Percentiles rank a stretch among this genome's conserved stretches.
Conservation (phyloP, 2,113 vertebrate genomes). For the Prolemur simus region DNA sequence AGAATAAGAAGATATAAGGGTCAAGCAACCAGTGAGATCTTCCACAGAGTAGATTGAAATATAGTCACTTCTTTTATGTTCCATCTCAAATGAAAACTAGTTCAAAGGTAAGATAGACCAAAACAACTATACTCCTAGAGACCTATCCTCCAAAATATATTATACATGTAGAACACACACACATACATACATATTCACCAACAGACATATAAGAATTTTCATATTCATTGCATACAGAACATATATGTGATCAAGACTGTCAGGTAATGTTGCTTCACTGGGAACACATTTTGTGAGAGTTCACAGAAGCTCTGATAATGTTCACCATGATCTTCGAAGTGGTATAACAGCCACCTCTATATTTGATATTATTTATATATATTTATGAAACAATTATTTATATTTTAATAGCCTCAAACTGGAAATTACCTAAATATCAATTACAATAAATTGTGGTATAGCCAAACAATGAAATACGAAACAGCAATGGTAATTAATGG, state of each 20-base stretch:
- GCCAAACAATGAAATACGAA: neutral
- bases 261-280: neutral
- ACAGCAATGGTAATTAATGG: neutral
- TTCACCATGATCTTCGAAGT: neutral
- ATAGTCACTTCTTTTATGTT: neutral
- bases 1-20: neutral
- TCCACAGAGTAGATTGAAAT: neutral
- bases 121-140: neutral
- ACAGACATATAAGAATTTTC: neutral
- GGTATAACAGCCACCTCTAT: neutral
- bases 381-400: neutral
- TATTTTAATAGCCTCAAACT: neutral
- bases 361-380: neutral
- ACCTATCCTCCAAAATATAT: neutral
- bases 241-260: neutral
- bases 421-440: neutral
- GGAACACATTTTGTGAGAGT: neutral
- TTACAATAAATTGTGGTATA: neutral
- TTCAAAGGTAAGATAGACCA: neutral
- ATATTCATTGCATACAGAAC: neutral
- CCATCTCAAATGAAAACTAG: neutral
- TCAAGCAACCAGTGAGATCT: neutral
- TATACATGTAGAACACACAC: neutral
- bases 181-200: neutral
- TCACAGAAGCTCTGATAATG: neutral